A percentile compares a stretch with the other conserved stretches of the same genome.
phyloP scores from a whole-genome alignment of 2,113 vertebrate species.

The Misgurnus mizolepis region DNA sequence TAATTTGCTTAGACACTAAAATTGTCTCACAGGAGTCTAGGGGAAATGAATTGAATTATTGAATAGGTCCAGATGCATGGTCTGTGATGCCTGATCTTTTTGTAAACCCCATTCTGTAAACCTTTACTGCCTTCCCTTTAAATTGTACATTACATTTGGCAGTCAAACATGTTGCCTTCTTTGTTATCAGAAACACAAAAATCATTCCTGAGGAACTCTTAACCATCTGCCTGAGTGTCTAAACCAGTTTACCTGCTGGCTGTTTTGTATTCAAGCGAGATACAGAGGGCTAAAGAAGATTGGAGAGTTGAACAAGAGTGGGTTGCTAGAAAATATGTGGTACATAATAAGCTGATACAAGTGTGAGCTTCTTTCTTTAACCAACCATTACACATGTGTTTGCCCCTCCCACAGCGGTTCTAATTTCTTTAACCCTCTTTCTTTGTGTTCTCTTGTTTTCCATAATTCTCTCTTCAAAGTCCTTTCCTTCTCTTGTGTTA shows the following conservation, averaged over 20 bases:
- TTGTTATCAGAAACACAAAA: constrained; percentile 9
- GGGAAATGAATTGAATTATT: constrained; percentile 44
- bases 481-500: constrained; percentile 41
- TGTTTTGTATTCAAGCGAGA: constrained; percentile 6
- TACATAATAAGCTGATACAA: too few relatives aligned
- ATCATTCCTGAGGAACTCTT: constrained; percentile 2
- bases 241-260: constrained; percentile 34
- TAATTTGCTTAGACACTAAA: too few relatives aligned
- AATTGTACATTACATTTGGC: neutral
- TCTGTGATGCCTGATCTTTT: constrained; percentile 32
- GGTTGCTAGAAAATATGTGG: too few relatives aligned
- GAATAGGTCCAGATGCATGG: constrained; percentile 38
- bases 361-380: too few relatives aligned
- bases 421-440: constrained; percentile 12
- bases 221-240: constrained; percentile 21
- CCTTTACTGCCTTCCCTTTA: neutral
- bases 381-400: neutral
- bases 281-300: neutral
- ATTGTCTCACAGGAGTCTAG: neutral
- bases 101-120: constrained; percentile 14
- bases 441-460: constrained; percentile 14
- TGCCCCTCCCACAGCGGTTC: neutral
- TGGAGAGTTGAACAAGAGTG: neutral
- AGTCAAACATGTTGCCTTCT: constrained; percentile 4
- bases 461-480: constrained; percentile 54